Base-by-base conservation (phyloP, 2,113 vertebrate genomes). In the Melanotaenia duboulayi region DNA sequence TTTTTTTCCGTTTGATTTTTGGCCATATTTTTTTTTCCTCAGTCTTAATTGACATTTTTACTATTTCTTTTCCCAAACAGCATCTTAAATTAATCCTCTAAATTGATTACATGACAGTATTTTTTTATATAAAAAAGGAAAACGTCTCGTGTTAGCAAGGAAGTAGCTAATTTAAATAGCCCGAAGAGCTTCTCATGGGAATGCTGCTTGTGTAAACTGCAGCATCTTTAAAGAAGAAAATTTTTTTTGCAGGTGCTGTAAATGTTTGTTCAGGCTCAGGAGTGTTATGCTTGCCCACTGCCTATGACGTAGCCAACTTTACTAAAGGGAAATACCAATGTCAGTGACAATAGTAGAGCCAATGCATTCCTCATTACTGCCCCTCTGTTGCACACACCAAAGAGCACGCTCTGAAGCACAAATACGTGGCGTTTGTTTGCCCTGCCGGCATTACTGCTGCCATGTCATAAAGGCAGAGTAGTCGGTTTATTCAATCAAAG, bases 331-430 rank as follows among this genome's bases (percentile, higher is more conserved):
- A 85, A 89, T 80, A 50, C 65, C 88, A 82, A 69, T 54, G 70
- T 58, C 74, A 80, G 75, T 82, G 87, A 71, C 81, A 83, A 87
- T 74, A 73, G 87, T 81, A 68, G 62, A 89, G 78, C 74, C 52
- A 10, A 67, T 68, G 82, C 87, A 90, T 92, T 91, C 90, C 89
- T 87, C 82, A 89, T 93, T 89, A 91, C 73, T 89, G 85, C 87
- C 89, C 80, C 90, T 91, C 90, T 91, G 84, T 59, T 71, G 86
- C 87, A 86, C 89, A 91, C 70, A 74, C 56, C 78, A 84, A 74
- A 82, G 83, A 88, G 73, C 78, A 62, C 58, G 69, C 78, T 83
- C 76, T 24, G 67, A 60, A 77, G 69, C 74, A 78, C 78, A 77
- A 79, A 82, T 77, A 56, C 51, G 20, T 54, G 9, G 55, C 13